A percentile compares a stretch with the other conserved stretches of the same genome.
Conservation (phyloP, 1,140 invertebrate genomes). For the Chironomus striatipennis region DNA sequence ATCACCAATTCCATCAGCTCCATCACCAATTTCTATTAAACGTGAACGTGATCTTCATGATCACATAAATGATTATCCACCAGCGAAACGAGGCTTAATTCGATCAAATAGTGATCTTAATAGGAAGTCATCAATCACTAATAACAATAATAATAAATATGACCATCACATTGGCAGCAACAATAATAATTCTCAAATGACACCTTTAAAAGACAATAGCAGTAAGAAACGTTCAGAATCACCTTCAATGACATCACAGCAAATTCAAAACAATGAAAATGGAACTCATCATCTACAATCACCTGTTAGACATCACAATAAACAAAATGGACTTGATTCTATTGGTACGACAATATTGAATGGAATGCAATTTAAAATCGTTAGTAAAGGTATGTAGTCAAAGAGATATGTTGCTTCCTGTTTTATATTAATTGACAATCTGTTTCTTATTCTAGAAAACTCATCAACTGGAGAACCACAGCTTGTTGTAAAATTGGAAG, state of each 20-base stretch:
- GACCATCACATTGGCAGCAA: not conserved
- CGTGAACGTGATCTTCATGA: slow-evolving; percentile 40
- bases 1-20: slow-evolving; percentile 27
- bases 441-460: slow-evolving; percentile 47
- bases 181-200: slow-evolving; percentile 7
- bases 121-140: not conserved
- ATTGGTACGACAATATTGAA: slow-evolving; percentile 30
- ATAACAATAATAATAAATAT: slow-evolving; percentile 12
- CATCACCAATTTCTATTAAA: slow-evolving; percentile 42
- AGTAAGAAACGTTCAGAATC: not conserved
- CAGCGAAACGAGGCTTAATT: slow-evolving; percentile 46
- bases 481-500: slow-evolving; percentile 89
- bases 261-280: not conserved
- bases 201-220: not conserved
- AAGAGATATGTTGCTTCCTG: too few species aligned
- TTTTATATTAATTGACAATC: not conserved
- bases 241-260: slow-evolving; percentile 35
- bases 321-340: slow-evolving; percentile 30
- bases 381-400: slow-evolving; percentile 62
- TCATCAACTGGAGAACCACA: slow-evolving; percentile 71
- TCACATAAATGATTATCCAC: slow-evolving; percentile 34
- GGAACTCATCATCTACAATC: slow-evolving; percentile 26
- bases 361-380: slow-evolving; percentile 81
- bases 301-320: not conserved
- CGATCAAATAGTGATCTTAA: not conserved